A percentile compares a stretch with the other conserved stretches of the same genome.
phyloP scores from a whole-genome alignment of 2,888 invertebrate genomes.

The Zaprionus bogoriensis region DNA sequence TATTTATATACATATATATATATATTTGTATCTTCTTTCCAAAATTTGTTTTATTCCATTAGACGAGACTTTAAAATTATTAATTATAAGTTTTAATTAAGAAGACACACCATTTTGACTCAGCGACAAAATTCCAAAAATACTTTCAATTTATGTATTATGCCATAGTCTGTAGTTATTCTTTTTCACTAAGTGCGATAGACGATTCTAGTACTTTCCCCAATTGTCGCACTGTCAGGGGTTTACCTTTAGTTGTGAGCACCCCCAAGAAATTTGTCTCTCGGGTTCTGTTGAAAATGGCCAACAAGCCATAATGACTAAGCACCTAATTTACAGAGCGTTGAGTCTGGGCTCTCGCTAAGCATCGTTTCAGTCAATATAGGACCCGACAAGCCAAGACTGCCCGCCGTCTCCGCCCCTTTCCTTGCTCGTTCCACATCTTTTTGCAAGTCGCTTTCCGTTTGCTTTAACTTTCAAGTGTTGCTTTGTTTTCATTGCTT shows the following conservation, averaged over 20 bases:
- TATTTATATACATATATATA: no score
- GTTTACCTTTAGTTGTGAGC: neutral
- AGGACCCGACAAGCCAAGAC: conserved; percentile 16
- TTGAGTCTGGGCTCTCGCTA: conserved; percentile 17
- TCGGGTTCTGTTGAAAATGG: conserved; percentile 19
- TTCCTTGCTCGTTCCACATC: neutral
- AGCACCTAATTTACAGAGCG: conserved; percentile 51
- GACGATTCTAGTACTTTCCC: neutral
- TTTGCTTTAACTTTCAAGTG: conserved; percentile 70
- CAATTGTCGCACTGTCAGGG: neutral
- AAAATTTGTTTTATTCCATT: no score
- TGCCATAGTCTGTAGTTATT: no score
- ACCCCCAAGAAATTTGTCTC: conserved; percentile 2
- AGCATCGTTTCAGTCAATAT: conserved; percentile 40
- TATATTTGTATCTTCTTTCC: no score
- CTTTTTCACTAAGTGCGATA: no score
- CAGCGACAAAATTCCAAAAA: no score
- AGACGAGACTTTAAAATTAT: no score
- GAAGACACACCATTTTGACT: no score
- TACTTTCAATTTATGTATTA: no score
- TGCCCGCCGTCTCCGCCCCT: neutral
- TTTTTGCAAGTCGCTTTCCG: conserved; percentile 36
- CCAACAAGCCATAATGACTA: conserved; percentile 54
- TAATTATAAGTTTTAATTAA: no score
- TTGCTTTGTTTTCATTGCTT: conserved; percentile 66